Evolutionary conservation across 2,113 vertebrate genomes (phyloP).

Genomic region (Paramormyrops kingsleyae): DNA sequence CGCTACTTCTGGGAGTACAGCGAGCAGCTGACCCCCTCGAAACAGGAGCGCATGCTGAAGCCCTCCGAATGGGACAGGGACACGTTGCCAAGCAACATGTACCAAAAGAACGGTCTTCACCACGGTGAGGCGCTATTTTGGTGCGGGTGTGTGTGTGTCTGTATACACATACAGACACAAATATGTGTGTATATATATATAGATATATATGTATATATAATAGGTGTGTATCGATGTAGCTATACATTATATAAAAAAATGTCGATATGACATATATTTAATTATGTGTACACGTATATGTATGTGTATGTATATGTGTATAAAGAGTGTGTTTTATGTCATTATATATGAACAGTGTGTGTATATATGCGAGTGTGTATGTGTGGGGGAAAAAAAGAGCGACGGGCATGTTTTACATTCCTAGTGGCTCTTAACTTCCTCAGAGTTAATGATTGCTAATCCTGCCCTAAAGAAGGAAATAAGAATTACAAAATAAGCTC

Average conservation of each 20-base stretch:
- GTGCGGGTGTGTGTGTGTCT: too few relatives aligned
- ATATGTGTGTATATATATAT: neutral
- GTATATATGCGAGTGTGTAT: neutral
- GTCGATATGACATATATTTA: neutral
- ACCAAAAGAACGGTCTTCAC: conserved; percentile 92
- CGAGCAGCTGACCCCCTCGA: conserved; percentile 83
- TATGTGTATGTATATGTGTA: neutral
- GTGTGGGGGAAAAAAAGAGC: neutral
- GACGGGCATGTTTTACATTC: neutral
- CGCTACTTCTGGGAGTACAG: conserved; percentile 99
- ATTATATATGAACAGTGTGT: neutral
- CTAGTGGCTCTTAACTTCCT: neutral
- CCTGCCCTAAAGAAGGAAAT: neutral
- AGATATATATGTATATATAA: neutral
- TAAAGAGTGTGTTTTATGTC: neutral
- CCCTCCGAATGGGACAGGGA: conserved; percentile 92
- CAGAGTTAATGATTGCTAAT: neutral
- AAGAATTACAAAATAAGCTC: neutral
- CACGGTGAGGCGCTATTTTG: conserved; percentile 60
- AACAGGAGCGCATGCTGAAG: conserved; percentile 89
- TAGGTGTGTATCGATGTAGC: too few relatives aligned
- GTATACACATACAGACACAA: neutral
- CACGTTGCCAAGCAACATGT: conserved; percentile 95
- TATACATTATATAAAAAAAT: neutral
- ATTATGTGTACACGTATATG: neutral